phyloP scores from a whole-genome alignment of 2,888 invertebrate species.

The Drosophila flavopinicola region DNA sequence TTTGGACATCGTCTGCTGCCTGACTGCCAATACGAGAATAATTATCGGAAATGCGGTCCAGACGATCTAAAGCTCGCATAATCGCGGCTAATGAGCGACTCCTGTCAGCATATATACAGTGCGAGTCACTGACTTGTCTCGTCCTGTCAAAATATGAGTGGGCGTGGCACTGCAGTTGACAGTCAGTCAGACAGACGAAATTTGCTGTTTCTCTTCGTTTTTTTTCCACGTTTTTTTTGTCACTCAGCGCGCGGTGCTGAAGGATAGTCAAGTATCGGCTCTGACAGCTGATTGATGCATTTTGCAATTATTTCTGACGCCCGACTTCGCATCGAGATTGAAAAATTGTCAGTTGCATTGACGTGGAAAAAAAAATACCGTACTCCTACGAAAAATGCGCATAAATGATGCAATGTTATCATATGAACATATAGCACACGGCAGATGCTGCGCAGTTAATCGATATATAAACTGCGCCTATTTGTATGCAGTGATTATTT shows the following conservation, averaged over 20 bases:
- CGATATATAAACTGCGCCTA: constrained; percentile 27
- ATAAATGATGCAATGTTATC: constrained; percentile 26
- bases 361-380: constrained; percentile 5
- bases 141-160: constrained; percentile 56
- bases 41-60: constrained; percentile 79
- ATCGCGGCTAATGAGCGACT: constrained; percentile 72
- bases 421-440: constrained; percentile 13
- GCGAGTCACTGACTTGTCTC: not conserved
- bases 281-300: constrained; percentile 80
- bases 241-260: constrained; percentile 23
- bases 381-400: constrained; percentile 40
- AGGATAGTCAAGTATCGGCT: constrained; percentile 52
- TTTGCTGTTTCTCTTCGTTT: constrained; percentile 7
- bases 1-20: constrained; percentile 46
- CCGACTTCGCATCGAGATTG: constrained; percentile 61
- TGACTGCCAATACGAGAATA: constrained; percentile 67
- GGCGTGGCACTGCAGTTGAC: constrained; percentile 52
- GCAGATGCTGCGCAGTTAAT: constrained; percentile 24
- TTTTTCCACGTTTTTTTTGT: not conserved
- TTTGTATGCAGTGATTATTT: constrained; percentile 1
- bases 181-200: constrained; percentile 36
- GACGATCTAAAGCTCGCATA: constrained; percentile 57
- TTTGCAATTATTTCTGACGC: constrained; percentile 80
- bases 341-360: constrained; percentile 78
- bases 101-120: not conserved